These are phyloP conservation scores for Melieria picta DNA, from an alignment of 2,888 invertebrate genomes.

Conservation along the genomic window DNA sequence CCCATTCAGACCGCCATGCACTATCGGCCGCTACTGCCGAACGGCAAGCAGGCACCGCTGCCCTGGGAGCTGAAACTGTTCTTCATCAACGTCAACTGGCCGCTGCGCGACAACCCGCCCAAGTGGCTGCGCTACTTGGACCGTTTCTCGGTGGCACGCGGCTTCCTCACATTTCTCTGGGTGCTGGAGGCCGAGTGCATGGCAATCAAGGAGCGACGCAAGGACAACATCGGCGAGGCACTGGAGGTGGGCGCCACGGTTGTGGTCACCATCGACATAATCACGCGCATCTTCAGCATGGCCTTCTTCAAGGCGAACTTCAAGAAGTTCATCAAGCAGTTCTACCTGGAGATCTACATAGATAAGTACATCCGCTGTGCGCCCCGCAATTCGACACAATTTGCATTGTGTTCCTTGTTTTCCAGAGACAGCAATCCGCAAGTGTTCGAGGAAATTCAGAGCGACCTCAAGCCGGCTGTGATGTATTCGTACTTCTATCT, in stretches of 20 bases:
- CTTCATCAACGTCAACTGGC: conserved; percentile 10
- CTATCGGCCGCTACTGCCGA: conserved; percentile 9
- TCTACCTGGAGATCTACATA: conserved; percentile 50
- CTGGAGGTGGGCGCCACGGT: neutral
- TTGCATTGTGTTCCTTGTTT: neutral
- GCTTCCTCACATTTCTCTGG: neutral
- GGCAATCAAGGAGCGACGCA: neutral
- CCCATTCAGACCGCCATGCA: neutral
- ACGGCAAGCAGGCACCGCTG: conserved; percentile 18
- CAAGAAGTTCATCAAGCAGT: conserved; percentile 47
- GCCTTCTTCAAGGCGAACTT: conserved; percentile 32
- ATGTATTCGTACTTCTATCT: conserved; percentile 47
- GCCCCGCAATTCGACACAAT: neutral
- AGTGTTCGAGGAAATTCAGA: conserved; percentile 43
- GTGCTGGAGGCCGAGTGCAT: neutral
- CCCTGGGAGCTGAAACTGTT: conserved; percentile 13
- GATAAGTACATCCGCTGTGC: conserved; percentile 27
- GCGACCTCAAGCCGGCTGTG: conserved; percentile 42
- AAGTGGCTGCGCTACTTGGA: neutral
- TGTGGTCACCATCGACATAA: conserved; percentile 30
- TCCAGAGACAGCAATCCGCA: conserved; percentile 17
- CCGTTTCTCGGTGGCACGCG: neutral
- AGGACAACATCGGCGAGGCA: neutral
- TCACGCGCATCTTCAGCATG: conserved; percentile 29
- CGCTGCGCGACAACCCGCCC: neutral